Conservation (phyloP, 2,888 invertebrate genomes). For the Habrosyne pyritoides region DNA sequence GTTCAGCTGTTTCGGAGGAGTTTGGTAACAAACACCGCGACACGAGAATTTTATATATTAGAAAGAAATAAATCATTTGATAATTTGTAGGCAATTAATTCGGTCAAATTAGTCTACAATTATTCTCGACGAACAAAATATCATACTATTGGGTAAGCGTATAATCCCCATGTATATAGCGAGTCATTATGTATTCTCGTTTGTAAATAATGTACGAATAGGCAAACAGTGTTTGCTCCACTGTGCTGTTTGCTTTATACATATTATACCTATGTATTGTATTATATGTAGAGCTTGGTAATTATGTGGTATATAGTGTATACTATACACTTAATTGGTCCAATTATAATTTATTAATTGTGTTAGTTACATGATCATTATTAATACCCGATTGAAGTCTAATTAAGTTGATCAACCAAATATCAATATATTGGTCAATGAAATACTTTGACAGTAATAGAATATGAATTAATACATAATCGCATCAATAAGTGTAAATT, state of each 20-base stretch:
- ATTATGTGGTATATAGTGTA: conserved; percentile 26
- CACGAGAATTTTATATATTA: too few relatives aligned
- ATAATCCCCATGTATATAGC: conserved; percentile 31
- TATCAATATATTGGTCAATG: too few relatives aligned
- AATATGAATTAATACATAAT: too few relatives aligned
- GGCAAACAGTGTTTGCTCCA: conserved; percentile 35
- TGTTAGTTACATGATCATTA: too few relatives aligned
- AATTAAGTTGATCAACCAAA: too few relatives aligned
- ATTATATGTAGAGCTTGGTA: conserved; percentile 18
- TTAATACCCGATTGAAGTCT: too few relatives aligned
- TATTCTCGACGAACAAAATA: not conserved
- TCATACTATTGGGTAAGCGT: conserved; percentile 21
- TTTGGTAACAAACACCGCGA: too few relatives aligned
- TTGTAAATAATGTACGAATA: conserved; percentile 38
- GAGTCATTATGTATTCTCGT: conserved; percentile 39
- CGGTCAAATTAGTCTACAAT: not conserved
- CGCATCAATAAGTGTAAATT: too few relatives aligned
- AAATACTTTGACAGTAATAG: too few relatives aligned
- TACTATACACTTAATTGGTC: conserved; percentile 14
- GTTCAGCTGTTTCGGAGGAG: too few relatives aligned
- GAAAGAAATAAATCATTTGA: too few relatives aligned
- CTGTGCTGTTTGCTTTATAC: conserved; percentile 21
- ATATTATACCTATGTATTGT: conserved; percentile 1
- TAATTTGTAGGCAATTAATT: not conserved
- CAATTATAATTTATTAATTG: not conserved